Evolutionary conservation across 2,888 invertebrate species (phyloP).

Genomic region (Parnassius orleans): DNA sequence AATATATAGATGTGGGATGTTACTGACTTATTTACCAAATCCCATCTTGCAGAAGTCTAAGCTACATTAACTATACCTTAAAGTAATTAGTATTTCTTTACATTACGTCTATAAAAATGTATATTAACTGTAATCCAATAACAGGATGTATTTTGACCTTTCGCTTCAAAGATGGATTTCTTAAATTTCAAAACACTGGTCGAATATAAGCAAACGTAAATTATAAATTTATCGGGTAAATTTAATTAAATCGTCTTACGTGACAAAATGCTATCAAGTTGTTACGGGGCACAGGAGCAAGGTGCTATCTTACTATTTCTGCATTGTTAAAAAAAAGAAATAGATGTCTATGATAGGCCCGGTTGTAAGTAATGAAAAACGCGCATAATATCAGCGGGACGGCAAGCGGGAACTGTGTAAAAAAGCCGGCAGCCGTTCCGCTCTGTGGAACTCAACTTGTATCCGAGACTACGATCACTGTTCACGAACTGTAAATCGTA

Average conservation of each 20-base stretch:
- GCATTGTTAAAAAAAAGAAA: conserved; percentile 7
- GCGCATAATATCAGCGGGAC: conserved; percentile 38
- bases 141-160: not conserved
- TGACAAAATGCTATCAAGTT: conserved; percentile 3
- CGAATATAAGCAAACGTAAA: not conserved
- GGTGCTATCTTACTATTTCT: conserved; percentile 3
- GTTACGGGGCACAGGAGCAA: not conserved
- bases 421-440: conserved; percentile 47
- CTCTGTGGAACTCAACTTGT: conserved; percentile 44
- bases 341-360: conserved; percentile 9
- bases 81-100: not conserved
- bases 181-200: not conserved
- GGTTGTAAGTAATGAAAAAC: conserved; percentile 35
- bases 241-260: not conserved
- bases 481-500: conserved; percentile 36
- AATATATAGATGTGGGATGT: too few species aligned
- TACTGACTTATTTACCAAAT: too few species aligned
- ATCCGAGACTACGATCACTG: conserved; percentile 47
- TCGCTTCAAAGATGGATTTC: not conserved
- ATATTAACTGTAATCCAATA: not conserved
- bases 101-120: not conserved
- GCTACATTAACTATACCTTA: too few species aligned
- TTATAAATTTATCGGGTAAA: not conserved
- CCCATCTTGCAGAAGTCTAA: too few species aligned
- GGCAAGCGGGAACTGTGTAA: conserved; percentile 34